Evolutionary conservation across 2,888 invertebrate species (phyloP).

Genomic region (Eledone cirrhosa): DNA sequence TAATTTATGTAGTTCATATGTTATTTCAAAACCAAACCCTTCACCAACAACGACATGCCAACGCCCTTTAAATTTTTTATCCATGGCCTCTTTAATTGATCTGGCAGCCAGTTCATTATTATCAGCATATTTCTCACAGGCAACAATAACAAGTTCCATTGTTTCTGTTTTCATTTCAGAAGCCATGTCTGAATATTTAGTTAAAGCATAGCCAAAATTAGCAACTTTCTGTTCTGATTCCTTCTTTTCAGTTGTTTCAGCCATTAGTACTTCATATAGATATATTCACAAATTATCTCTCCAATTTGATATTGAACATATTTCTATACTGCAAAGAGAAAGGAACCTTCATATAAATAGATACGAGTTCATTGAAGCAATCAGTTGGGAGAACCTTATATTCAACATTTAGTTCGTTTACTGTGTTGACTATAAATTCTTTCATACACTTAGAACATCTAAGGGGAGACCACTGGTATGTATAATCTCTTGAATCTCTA

Average conservation of each 20-base stretch:
- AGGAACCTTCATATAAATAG: too few species aligned
- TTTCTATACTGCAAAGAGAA: too few species aligned
- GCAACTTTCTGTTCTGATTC: neutral
- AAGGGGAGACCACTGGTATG: too few species aligned
- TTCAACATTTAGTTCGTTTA: too few species aligned
- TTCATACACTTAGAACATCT: too few species aligned
- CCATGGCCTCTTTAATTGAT: conserved; percentile 90
- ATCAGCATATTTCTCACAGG: conserved; percentile 85
- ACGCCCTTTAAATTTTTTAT: conserved; percentile 90
- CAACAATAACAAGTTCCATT: conserved; percentile 86
- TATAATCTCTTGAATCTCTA: too few species aligned
- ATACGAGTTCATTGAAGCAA: too few species aligned
- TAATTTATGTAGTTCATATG: conserved; percentile 79
- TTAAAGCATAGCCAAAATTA: neutral
- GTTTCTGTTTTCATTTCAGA: conserved; percentile 91
- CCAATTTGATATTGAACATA: too few species aligned
- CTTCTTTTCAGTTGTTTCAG: neutral
- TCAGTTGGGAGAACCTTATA: too few species aligned
- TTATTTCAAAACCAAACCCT: conserved; percentile 89
- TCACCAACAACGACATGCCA: conserved; percentile 94
- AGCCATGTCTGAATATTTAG: conserved; percentile 86
- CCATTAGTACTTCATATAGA: neutral
- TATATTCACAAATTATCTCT: neutral
- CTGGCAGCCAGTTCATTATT: conserved; percentile 87
- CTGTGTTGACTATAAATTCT: too few species aligned